Evolutionary conservation across 2,797 vertebrate species (phyloP).

Genomic region (Melanotaenia pygmaea): DNA sequence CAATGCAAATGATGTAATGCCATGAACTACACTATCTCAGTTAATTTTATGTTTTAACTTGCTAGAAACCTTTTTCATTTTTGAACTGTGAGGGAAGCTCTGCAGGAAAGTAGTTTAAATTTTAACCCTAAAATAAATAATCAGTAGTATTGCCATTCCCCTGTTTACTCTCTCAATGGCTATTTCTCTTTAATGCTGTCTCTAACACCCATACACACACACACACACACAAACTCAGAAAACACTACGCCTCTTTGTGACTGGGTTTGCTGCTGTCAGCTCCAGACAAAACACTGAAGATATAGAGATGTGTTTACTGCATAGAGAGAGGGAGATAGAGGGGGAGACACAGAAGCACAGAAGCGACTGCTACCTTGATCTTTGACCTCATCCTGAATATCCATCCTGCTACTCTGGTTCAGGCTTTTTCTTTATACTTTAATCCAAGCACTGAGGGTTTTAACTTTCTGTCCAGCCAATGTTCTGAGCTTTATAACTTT

Average conservation of each 20-base stretch:
- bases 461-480: not conserved
- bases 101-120: not conserved
- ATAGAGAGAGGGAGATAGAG: constrained; percentile 6
- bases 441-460: not conserved
- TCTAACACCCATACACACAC: not conserved
- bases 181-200: not conserved
- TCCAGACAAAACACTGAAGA: constrained; percentile 73
- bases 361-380: constrained; percentile 29
- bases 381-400: constrained; percentile 37
- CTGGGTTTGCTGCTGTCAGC: constrained; percentile 64
- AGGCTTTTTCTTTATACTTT: not conserved
- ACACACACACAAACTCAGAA: constrained; percentile 16
- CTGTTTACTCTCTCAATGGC: constrained; percentile 21
- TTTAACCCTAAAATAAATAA: constrained; percentile 22
- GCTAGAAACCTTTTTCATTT: not conserved
- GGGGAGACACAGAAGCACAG: constrained; percentile 15
- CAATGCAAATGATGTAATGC: too few species aligned
- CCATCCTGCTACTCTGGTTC: constrained; percentile 8
- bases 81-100: not conserved
- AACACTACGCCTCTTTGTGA: constrained; percentile 58
- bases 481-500: not conserved
- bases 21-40: too few species aligned
- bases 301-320: constrained; percentile 78
- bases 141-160: constrained; percentile 34
- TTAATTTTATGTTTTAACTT: not conserved